Conservation (phyloP, 2,888 invertebrate genomes). For the Eudemis profundana region DNA sequence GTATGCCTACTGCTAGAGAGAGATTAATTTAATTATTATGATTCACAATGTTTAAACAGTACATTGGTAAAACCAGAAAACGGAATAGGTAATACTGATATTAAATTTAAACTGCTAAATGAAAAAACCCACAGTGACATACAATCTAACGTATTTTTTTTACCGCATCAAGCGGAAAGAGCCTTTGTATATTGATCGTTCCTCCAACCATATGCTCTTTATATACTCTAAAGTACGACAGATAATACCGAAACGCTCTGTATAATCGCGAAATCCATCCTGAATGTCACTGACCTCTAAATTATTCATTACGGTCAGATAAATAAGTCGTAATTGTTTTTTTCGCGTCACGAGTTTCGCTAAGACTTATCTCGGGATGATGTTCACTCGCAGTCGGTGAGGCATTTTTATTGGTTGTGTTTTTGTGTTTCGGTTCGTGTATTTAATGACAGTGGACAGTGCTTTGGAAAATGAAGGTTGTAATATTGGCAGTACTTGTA, state of each 20-base stretch:
- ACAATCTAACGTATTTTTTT: neutral
- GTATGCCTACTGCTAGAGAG: too few relatives aligned
- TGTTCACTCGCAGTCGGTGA: constrained; percentile 59
- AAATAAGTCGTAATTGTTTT: constrained; percentile 55
- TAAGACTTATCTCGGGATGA: constrained; percentile 68
- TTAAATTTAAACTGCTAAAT: neutral
- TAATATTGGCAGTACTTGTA: constrained; percentile 51
- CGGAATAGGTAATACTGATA: neutral
- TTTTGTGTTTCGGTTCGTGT: constrained; percentile 45
- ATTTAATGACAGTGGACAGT: constrained; percentile 49
- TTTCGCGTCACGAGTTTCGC: constrained; percentile 58
- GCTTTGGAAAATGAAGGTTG: constrained; percentile 53
- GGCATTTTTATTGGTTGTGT: constrained; percentile 64
- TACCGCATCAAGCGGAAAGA: neutral
- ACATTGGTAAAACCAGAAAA: too few relatives aligned
- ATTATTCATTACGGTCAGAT: constrained; percentile 55
- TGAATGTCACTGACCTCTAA: constrained; percentile 45
- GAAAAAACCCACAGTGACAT: constrained; percentile 25
- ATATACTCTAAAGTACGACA: neutral
- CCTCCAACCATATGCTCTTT: neutral
- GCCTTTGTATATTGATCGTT: too few relatives aligned
- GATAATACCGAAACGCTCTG: constrained; percentile 23
- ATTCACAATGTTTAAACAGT: too few relatives aligned
- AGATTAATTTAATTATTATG: too few relatives aligned
- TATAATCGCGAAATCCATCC: constrained; percentile 29